Conservation (phyloP, 2,797 vertebrate genomes). For the Hemitrygon akajei region DNA sequence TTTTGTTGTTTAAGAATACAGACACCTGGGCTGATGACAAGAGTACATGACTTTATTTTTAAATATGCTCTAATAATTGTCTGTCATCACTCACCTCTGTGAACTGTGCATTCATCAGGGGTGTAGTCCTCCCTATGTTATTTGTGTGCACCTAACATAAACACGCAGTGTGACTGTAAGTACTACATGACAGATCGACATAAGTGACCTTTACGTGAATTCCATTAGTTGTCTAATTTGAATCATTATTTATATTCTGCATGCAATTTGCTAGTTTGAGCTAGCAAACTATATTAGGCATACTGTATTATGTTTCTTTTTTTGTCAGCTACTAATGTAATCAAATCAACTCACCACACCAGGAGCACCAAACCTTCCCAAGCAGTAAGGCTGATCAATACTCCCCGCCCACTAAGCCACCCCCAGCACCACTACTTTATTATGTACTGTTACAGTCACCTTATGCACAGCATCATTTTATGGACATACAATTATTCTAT, state of each 20-base stretch:
- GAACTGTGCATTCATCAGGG: background rate
- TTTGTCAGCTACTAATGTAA: background rate
- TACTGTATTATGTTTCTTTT: background rate
- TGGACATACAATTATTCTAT: too few species aligned
- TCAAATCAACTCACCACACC: background rate
- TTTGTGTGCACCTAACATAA: background rate
- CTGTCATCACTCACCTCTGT: background rate
- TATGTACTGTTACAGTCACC: too few species aligned
- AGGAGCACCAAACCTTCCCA: too few species aligned
- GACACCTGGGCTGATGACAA: background rate
- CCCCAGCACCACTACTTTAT: too few species aligned
- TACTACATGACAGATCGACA: background rate
- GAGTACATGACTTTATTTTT: background rate
- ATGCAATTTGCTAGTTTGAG: slow-evolving; percentile 7
- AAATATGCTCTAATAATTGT: background rate
- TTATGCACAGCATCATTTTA: too few species aligned
- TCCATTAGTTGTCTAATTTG: background rate
- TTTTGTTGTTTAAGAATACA: background rate
- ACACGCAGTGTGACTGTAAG: background rate
- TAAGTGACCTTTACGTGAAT: slow-evolving; percentile 8
- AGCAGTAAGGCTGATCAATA: too few species aligned
- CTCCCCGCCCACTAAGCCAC: too few species aligned
- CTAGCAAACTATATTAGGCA: background rate
- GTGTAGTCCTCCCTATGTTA: background rate
- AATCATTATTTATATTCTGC: slow-evolving; percentile 19